Conservation (phyloP, 2,113 vertebrate species). For the Corythornis madagascariensis region DNA sequence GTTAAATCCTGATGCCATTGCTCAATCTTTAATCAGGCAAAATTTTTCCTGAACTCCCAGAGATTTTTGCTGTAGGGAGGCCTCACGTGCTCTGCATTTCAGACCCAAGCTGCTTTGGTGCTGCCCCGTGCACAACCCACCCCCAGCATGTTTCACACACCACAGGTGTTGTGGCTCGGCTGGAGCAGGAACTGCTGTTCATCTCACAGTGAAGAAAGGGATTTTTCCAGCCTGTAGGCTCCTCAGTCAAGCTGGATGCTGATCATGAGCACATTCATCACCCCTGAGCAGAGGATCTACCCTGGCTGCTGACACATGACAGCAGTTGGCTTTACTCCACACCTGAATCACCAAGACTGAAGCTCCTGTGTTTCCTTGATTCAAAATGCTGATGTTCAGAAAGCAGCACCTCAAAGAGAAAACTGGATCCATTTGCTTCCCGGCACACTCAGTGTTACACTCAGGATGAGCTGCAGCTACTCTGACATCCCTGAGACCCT, state of each 20-base stretch:
- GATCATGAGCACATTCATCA: not conserved
- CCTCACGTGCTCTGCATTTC: not conserved
- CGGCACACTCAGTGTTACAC: not conserved
- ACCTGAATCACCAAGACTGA: not conserved
- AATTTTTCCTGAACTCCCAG: not conserved
- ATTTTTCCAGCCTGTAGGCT: not conserved
- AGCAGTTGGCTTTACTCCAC: not conserved
- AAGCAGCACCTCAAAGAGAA: not conserved
- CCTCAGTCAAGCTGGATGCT: not conserved
- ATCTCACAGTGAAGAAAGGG: not conserved
- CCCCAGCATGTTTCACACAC: rapidly evolving
- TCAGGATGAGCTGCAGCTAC: not conserved
- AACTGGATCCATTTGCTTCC: not conserved
- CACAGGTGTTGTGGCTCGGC: not conserved
- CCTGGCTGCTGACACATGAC: not conserved
- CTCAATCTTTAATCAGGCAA: not conserved
- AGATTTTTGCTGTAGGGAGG: not conserved
- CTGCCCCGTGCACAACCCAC: not conserved
- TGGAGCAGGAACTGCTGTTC: not conserved
- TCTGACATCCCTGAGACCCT: rapidly evolving
- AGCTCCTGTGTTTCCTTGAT: not conserved
- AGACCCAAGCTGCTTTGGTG: not conserved
- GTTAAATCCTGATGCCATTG: not conserved
- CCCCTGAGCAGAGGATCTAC: not conserved
- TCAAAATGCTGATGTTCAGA: not conserved